These are phyloP conservation scores for Sceliomorpha sp. DNA, from an alignment of 2,888 invertebrate species.

Conservation along the genomic window DNA sequence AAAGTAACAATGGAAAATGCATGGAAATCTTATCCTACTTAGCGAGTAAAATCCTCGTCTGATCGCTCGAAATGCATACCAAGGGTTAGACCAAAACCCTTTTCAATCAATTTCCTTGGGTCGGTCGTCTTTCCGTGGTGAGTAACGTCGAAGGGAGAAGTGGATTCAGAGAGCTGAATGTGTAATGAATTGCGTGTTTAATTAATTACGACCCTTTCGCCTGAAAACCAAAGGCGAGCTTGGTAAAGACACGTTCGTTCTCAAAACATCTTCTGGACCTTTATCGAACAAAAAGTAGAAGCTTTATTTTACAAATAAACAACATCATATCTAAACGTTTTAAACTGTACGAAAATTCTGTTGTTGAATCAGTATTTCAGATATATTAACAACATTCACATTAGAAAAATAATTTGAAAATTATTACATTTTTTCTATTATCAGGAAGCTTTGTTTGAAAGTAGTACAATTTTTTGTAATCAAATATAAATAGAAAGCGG, in stretches of 20 bases:
- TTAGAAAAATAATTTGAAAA: too few species aligned
- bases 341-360: too few species aligned
- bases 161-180: constrained; percentile 56
- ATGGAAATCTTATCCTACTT: constrained; percentile 10
- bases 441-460: too few species aligned
- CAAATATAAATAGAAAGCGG: too few species aligned
- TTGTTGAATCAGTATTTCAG: too few species aligned
- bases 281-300: not conserved
- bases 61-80: constrained; percentile 51
- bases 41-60: constrained; percentile 49
- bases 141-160: constrained; percentile 64
- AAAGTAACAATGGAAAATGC: too few species aligned
- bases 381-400: too few species aligned
- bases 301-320: not conserved
- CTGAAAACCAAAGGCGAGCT: constrained; percentile 60
- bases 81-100: constrained; percentile 63
- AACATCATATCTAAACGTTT: too few species aligned
- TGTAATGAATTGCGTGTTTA: constrained; percentile 89
- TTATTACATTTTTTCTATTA: too few species aligned
- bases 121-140: constrained; percentile 70
- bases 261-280: constrained; percentile 18
- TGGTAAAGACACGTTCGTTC: constrained; percentile 69
- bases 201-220: constrained; percentile 84
- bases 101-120: constrained; percentile 79
- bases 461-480: too few species aligned